Conservation (phyloP, 2,113 vertebrate species). For the Panthera tigris region DNA sequence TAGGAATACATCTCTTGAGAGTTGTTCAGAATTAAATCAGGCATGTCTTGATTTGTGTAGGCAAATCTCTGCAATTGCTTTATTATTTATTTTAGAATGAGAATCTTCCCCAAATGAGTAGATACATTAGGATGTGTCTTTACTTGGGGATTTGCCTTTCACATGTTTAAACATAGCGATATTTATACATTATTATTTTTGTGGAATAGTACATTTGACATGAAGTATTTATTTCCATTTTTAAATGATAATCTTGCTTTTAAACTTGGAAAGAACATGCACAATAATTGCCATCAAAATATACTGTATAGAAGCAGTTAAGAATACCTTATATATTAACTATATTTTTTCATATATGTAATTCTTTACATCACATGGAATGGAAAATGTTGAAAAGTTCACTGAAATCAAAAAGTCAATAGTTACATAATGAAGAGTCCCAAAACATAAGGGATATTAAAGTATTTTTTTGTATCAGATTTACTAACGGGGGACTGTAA, state of each 20-base stretch:
- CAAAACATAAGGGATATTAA: neutral
- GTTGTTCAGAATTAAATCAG: slow-evolving; percentile 43
- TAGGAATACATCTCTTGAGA: neutral
- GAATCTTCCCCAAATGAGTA: slow-evolving; percentile 2
- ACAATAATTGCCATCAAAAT: neutral
- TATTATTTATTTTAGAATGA: slow-evolving; percentile 56
- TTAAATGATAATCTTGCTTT: slow-evolving; percentile 42
- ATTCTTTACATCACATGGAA: neutral
- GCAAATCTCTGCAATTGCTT: slow-evolving; percentile 52
- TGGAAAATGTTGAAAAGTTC: neutral
- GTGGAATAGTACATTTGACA: neutral
- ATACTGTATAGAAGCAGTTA: neutral
- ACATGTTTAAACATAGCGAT: slow-evolving; percentile 43
- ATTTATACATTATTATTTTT: slow-evolving; percentile 29
- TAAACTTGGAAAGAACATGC: neutral
- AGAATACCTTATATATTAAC: neutral
- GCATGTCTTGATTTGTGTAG: slow-evolving; percentile 50
- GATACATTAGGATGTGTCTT: neutral
- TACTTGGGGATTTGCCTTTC: slow-evolving; percentile 18
- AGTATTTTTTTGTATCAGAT: neutral
- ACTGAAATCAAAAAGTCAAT: neutral
- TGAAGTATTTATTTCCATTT: slow-evolving; percentile 31
- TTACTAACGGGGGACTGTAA: neutral
- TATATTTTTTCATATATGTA: neutral
- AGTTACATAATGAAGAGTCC: neutral